A percentile compares a stretch with the other conserved stretches of the same genome.
These are phyloP conservation scores for Apodemia mormo DNA, from an alignment of 2,888 invertebrate genomes.

Conservation along the genomic window DNA sequence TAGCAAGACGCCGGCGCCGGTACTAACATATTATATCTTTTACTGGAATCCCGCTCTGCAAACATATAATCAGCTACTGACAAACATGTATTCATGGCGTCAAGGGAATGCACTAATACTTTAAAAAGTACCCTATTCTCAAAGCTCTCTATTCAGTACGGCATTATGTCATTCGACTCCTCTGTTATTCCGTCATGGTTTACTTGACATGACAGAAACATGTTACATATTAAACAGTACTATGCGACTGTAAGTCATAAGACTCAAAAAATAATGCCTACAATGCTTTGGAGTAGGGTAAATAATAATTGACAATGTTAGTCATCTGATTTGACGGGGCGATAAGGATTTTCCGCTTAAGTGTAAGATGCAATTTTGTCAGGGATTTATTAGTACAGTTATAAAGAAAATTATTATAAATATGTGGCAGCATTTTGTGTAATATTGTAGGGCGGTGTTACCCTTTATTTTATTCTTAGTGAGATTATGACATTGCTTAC, in stretches of 20 bases:
- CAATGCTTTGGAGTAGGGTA: neutral
- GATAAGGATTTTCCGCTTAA: constrained; percentile 21
- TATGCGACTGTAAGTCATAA: constrained; percentile 29
- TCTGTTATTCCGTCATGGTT: constrained; percentile 44
- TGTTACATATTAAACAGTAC: neutral
- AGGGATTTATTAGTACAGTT: constrained; percentile 17
- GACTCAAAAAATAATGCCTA: constrained; percentile 30
- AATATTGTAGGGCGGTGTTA: neutral
- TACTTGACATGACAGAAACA: constrained; percentile 41
- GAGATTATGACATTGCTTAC: neutral
- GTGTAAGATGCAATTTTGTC: constrained; percentile 17
- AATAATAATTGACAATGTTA: constrained; percentile 42
- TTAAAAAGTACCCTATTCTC: constrained; percentile 45
- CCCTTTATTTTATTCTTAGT: neutral
- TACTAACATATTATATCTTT: too few species aligned
- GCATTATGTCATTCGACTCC: constrained; percentile 50
- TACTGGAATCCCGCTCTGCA: too few species aligned
- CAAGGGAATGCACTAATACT: constrained; percentile 26
- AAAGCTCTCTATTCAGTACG: constrained; percentile 44
- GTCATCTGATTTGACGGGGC: constrained; percentile 49
- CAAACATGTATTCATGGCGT: constrained; percentile 9
- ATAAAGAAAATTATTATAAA: constrained; percentile 11
- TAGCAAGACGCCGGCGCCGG: too few species aligned
- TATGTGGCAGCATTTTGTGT: neutral
- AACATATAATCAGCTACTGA: constrained; percentile 2